A percentile compares a stretch with the other conserved stretches of the same genome.
Evolutionary conservation across 2,113 vertebrate species (phyloP).

Genomic region (Deroptyus accipitrinus): DNA sequence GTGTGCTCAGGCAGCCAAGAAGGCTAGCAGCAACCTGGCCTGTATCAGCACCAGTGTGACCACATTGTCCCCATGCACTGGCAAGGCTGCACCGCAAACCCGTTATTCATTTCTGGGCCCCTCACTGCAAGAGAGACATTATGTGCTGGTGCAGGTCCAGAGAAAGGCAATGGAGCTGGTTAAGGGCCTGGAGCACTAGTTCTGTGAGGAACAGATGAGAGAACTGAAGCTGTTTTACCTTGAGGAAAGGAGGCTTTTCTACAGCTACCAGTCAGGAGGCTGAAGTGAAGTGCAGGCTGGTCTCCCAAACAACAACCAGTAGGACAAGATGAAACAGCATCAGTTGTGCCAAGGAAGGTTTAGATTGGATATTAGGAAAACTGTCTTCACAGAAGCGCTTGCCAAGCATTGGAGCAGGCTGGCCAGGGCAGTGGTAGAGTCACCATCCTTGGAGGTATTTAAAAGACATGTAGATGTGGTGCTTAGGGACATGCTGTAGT

Average conservation of each 20-base stretch:
- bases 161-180: rapidly evolving
- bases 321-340: not conserved
- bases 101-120: not conserved
- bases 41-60: not conserved
- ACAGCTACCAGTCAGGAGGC: not conserved
- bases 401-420: not conserved
- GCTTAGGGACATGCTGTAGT: rapidly evolving
- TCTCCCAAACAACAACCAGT: not conserved
- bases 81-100: rapidly evolving
- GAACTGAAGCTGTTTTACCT: not conserved
- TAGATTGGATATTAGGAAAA: not conserved
- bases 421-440: rapidly evolving
- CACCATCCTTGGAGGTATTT: rapidly evolving
- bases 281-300: not conserved
- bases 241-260: not conserved
- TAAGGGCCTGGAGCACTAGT: not conserved
- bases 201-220: no score
- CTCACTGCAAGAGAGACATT: rapidly evolving
- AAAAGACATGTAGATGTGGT: rapidly evolving
- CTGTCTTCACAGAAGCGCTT: not conserved
- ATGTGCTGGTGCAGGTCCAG: not conserved
- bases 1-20: not conserved
- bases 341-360: not conserved
- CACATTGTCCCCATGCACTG: rapidly evolving
- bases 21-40: not conserved